Evolutionary conservation across 2,797 vertebrate species (phyloP).

Genomic region (Clarias platycephalus): DNA sequence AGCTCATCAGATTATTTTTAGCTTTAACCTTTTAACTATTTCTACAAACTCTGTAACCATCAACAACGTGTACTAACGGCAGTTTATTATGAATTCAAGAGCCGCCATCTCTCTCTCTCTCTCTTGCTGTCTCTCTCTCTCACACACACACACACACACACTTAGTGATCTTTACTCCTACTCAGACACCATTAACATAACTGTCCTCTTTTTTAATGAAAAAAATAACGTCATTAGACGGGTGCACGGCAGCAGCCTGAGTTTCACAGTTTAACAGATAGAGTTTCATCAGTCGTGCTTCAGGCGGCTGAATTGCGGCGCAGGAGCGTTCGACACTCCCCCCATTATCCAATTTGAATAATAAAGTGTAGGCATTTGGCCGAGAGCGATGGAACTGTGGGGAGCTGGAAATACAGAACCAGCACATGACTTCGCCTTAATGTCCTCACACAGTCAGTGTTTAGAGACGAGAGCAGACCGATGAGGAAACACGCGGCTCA

Average conservation of each 20-base stretch:
- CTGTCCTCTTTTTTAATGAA: neutral
- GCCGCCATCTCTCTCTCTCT: too few species aligned
- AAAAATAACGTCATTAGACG: neutral
- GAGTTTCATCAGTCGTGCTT: neutral
- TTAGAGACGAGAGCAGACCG: slow-evolving; percentile 43
- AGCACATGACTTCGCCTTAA: slow-evolving; percentile 56
- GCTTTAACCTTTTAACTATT: too few species aligned
- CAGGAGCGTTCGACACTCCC: slow-evolving; percentile 35
- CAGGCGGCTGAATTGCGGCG: slow-evolving; percentile 27
- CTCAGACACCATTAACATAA: slow-evolving; percentile 6
- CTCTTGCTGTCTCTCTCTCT: too few species aligned
- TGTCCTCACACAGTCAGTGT: slow-evolving; percentile 62
- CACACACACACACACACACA: neutral
- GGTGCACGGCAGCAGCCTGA: neutral
- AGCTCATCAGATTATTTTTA: too few species aligned
- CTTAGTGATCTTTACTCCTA: slow-evolving; percentile 1
- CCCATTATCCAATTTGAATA: slow-evolving; percentile 58
- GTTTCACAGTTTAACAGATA: neutral
- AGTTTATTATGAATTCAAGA: neutral
- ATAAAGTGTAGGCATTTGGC: slow-evolving; percentile 45
- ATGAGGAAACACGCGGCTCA: slow-evolving; percentile 4
- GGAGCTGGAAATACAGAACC: slow-evolving; percentile 34
- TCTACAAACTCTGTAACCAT: too few species aligned
- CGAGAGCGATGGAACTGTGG: slow-evolving; percentile 13
- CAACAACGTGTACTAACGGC: too few species aligned